Percentiles rank a stretch among this genome's conserved stretches.
phyloP scores from a whole-genome alignment of 2,113 vertebrate species.

The Dryoscopus gambensis region DNA sequence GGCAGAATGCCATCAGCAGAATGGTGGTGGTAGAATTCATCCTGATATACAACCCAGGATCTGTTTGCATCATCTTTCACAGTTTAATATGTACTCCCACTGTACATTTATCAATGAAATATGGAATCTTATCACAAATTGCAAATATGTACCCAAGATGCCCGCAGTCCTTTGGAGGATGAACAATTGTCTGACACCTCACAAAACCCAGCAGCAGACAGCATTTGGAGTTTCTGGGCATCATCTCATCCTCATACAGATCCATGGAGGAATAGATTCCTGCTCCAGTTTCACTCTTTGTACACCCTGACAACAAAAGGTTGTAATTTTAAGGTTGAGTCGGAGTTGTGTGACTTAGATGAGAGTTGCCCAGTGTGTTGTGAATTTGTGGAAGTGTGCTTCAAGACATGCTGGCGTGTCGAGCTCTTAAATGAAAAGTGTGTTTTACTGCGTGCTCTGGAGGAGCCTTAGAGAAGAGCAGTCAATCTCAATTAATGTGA shows the following conservation, averaged over 20 bases:
- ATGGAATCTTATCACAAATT: not conserved
- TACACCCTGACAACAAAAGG: not conserved
- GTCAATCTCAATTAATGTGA: constrained; percentile 38
- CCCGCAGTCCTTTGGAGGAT: not conserved
- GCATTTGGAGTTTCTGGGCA: not conserved
- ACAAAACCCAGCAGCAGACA: not conserved
- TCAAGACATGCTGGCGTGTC: not conserved
- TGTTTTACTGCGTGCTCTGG: not conserved
- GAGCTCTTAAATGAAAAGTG: constrained; percentile 19
- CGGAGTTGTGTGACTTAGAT: not conserved
- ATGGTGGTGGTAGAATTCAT: not conserved
- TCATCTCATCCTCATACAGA: too few relatives aligned
- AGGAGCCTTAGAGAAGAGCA: not conserved
- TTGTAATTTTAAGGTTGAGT: not conserved
- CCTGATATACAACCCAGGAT: not conserved
- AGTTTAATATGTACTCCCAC: not conserved
- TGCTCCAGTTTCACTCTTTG: not conserved
- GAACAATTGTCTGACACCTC: not conserved
- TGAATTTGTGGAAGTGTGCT: constrained; percentile 9
- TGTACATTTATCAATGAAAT: not conserved
- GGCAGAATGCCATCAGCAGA: not conserved
- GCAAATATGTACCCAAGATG: not conserved
- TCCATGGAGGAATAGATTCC: not conserved
- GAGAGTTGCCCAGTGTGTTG: not conserved
- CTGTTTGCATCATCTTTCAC: not conserved